Percentiles rank a stretch among this genome's conserved stretches.
phyloP scores from a whole-genome alignment of 2,888 invertebrate genomes.

The Nephrotoma appendiculata region DNA sequence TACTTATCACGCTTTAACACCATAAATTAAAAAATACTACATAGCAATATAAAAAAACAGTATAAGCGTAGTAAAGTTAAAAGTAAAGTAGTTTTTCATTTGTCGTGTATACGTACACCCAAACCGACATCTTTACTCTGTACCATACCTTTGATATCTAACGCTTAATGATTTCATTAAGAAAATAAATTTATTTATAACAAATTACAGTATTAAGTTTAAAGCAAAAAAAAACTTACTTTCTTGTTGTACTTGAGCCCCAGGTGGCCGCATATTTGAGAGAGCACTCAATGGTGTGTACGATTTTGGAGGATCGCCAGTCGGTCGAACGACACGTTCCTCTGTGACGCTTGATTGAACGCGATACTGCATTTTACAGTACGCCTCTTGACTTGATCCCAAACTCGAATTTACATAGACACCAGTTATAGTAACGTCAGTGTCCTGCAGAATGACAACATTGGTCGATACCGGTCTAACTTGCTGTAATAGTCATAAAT shows the following conservation, averaged over 20 bases:
- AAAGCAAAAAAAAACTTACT: constrained; percentile 7
- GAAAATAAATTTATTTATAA: background rate
- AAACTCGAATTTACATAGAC: constrained; percentile 66
- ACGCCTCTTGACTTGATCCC: constrained; percentile 60
- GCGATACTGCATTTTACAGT: constrained; percentile 79
- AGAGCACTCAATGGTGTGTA: constrained; percentile 73
- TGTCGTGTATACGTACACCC: background rate
- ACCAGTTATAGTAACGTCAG: constrained; percentile 76
- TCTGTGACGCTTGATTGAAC: constrained; percentile 80
- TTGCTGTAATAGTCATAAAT: background rate
- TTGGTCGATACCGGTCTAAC: constrained; percentile 34
- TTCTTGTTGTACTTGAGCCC: constrained; percentile 35
- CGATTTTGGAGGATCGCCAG: constrained; percentile 39
- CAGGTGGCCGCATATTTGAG: constrained; percentile 78
- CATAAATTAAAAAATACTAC: background rate
- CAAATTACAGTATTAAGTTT: background rate
- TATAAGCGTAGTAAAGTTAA: background rate
- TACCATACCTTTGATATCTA: background rate
- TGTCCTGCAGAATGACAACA: constrained; percentile 72
- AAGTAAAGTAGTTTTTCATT: background rate
- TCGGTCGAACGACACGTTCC: constrained; percentile 56
- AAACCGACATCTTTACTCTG: background rate
- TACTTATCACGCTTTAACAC: background rate
- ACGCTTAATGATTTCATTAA: background rate
- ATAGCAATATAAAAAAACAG: background rate